Conservation (phyloP, 2,888 invertebrate species). For the Phalangium opilio region DNA sequence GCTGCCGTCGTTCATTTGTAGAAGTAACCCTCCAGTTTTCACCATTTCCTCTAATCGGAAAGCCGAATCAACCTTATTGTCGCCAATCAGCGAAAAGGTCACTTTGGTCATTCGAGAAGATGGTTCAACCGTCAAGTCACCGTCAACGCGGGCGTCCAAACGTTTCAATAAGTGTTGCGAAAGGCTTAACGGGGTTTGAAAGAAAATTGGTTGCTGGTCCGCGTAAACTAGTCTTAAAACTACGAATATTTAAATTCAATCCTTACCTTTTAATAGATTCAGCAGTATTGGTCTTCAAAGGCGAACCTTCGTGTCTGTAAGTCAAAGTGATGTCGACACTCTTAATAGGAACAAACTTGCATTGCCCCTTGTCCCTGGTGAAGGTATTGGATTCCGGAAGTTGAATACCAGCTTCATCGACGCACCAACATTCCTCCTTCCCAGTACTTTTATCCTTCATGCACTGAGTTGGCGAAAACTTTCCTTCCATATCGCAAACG, state of each 20-base stretch:
- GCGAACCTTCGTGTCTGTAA: no score
- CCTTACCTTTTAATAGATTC: no score
- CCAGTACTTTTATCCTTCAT: constrained; percentile 31
- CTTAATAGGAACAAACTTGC: constrained; percentile 4
- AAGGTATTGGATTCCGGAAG: constrained; percentile 5
- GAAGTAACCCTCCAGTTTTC: constrained; percentile 23
- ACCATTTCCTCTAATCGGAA: constrained; percentile 64
- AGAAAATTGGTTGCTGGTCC: background rate
- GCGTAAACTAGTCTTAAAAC: background rate
- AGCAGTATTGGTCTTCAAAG: no score
- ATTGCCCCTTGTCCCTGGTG: constrained; percentile 3
- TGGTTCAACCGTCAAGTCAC: constrained; percentile 35
- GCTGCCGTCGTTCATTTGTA: constrained; percentile 2
- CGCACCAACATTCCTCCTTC: constrained; percentile 55
- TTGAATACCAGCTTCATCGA: constrained; percentile 62
- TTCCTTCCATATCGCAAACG: constrained; percentile 28
- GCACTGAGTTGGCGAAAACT: constrained; percentile 60
- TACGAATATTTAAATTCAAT: background rate
- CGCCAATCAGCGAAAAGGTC: constrained; percentile 51
- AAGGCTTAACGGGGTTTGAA: background rate
- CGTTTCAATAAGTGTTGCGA: no score
- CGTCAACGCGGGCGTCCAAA: constrained; percentile 22
- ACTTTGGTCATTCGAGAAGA: constrained; percentile 39
- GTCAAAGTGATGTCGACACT: background rate
- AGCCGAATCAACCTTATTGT: constrained; percentile 58